phyloP scores from a whole-genome alignment of 1,140 invertebrate genomes.

The Vollenhovia emeryi region DNA sequence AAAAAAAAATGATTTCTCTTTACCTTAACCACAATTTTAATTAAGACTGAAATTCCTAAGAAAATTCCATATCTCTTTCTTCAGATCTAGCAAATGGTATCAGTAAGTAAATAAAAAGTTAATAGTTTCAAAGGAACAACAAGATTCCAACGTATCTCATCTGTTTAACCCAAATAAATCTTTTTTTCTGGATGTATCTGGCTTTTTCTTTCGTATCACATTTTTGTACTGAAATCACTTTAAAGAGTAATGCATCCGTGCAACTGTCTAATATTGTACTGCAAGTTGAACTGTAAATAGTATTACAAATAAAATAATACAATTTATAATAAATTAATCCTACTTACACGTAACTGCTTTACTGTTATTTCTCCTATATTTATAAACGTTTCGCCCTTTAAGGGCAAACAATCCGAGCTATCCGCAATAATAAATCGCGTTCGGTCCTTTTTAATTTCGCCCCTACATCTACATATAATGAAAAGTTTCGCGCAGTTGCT shows the following conservation, averaged over 20 bases:
- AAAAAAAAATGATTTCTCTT: no score
- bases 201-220: background rate
- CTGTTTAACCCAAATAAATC: no score
- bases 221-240: background rate
- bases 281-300: background rate
- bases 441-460: slow-evolving; percentile 7
- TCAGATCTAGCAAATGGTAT: no score
- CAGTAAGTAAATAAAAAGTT: no score
- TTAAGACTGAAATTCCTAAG: no score
- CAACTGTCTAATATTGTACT: background rate
- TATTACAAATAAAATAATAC: background rate
- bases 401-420: background rate
- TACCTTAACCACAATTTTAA: no score
- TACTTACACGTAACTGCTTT: background rate
- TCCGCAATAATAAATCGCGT: slow-evolving; percentile 1
- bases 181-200: no score
- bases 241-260: background rate
- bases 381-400: background rate
- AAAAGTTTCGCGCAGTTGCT: slow-evolving; percentile 36
- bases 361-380: background rate
- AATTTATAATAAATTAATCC: background rate
- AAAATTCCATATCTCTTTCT: no score
- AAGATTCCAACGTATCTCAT: no score
- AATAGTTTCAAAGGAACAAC: no score
- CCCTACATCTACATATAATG: slow-evolving; percentile 30